phyloP scores from a whole-genome alignment of 2,888 invertebrate genomes.

The Torymus texanus region DNA sequence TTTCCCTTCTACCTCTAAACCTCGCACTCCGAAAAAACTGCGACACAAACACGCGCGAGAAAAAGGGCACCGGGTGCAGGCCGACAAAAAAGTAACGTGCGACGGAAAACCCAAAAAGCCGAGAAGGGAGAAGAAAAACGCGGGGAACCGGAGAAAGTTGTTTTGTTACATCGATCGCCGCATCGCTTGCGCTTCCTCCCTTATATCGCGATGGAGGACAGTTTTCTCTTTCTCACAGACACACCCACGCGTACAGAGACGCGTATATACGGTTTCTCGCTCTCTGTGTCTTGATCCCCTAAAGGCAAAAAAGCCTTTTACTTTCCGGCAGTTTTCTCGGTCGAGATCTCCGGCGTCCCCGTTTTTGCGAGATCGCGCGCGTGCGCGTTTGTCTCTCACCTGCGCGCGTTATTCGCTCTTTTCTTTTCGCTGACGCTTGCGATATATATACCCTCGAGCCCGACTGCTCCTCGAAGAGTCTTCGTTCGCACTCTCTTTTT shows the following conservation, averaged over 20 bases:
- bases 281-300: too few species aligned
- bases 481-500: too few species aligned
- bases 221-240: neutral
- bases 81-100: slow-evolving; percentile 23
- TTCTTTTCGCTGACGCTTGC: too few species aligned
- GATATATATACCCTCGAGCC: neutral
- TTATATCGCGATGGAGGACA: slow-evolving; percentile 15
- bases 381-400: too few species aligned
- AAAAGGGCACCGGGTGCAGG: neutral
- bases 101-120: slow-evolving; percentile 15
- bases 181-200: slow-evolving; percentile 1
- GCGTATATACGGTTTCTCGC: too few species aligned
- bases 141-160: slow-evolving; percentile 26
- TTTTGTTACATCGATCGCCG: slow-evolving; percentile 33
- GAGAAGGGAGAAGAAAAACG: slow-evolving; percentile 11
- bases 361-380: neutral
- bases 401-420: too few species aligned
- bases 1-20: neutral
- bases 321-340: too few species aligned
- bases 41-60: neutral
- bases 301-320: too few species aligned
- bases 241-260: too few species aligned
- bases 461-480: neutral
- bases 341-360: neutral
- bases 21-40: neutral